Evolutionary conservation across 2,797 vertebrate genomes (phyloP).

Genomic region (Smutsia temminckii): DNA sequence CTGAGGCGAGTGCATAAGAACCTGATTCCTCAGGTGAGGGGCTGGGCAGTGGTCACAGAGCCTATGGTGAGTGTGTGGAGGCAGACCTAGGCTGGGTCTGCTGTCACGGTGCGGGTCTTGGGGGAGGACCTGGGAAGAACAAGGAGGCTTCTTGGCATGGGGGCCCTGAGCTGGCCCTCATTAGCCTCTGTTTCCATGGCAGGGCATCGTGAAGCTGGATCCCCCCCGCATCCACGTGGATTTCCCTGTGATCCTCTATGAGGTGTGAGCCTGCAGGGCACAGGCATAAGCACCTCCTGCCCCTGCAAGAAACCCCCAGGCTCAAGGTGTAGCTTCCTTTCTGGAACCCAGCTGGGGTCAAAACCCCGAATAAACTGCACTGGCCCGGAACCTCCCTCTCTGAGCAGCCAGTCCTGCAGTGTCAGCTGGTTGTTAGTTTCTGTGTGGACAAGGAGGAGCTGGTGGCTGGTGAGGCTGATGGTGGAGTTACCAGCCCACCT

Average conservation of each 20-base stretch:
- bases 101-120: neutral
- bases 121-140: constrained; percentile 6
- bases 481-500: constrained; percentile 4
- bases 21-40: constrained; percentile 95
- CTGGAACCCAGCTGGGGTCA: constrained; percentile 60
- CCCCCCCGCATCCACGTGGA: constrained; percentile 97
- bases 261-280: constrained; percentile 87
- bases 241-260: constrained; percentile 97
- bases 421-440: constrained; percentile 47
- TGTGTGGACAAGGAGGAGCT: constrained; percentile 27
- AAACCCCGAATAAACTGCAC: constrained; percentile 60
- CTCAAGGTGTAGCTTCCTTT: constrained; percentile 61
- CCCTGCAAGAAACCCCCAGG: constrained; percentile 65
- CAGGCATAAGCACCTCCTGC: constrained; percentile 66
- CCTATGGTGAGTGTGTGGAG: neutral
- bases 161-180: constrained; percentile 58
- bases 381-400: constrained; percentile 63
- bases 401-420: constrained; percentile 21
- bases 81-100: neutral
- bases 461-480: constrained; percentile 45
- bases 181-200: constrained; percentile 68
- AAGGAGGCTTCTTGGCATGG: constrained; percentile 14
- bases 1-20: constrained; percentile 98
- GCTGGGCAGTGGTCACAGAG: neutral
- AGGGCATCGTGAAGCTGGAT: constrained; percentile 96